These are phyloP conservation scores for Sebastes taczanowskii DNA, from an alignment of 2,797 vertebrate species.

Conservation along the genomic window DNA sequence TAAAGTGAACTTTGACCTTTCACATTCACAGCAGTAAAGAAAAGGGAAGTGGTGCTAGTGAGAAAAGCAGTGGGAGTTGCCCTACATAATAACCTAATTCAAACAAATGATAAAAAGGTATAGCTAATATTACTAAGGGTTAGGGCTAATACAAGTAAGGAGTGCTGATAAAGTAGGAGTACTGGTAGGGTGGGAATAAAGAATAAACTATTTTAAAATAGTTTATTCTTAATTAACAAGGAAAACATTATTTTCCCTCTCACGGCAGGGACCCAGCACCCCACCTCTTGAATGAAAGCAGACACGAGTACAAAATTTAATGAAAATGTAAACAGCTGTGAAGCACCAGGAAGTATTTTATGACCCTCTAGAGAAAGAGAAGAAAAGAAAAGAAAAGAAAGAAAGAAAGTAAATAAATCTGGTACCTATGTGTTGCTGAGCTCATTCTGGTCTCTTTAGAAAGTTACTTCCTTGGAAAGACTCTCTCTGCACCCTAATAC, in stretches of 20 bases:
- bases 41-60: background rate
- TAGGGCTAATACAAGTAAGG: background rate
- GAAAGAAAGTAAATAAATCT: conserved; percentile 2
- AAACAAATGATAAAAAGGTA: background rate
- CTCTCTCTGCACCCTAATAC: conserved; percentile 53
- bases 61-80: background rate
- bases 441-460: conserved; percentile 39
- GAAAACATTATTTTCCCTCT: background rate
- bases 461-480: conserved; percentile 35
- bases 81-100: too few species aligned
- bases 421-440: background rate
- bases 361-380: background rate
- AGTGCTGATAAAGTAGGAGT: background rate
- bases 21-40: background rate
- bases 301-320: background rate
- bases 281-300: conserved; percentile 5
- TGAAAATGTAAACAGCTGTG: conserved; percentile 16
- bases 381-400: background rate
- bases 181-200: background rate
- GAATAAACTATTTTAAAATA: background rate
- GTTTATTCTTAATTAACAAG: background rate
- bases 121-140: background rate
- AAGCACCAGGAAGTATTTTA: background rate
- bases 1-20: background rate
- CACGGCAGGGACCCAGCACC: background rate